Percentiles rank a stretch among this genome's conserved stretches.
These are phyloP conservation scores for Corella eumyota DNA, from an alignment of 23 tunicate species.

Conservation along the genomic window DNA sequence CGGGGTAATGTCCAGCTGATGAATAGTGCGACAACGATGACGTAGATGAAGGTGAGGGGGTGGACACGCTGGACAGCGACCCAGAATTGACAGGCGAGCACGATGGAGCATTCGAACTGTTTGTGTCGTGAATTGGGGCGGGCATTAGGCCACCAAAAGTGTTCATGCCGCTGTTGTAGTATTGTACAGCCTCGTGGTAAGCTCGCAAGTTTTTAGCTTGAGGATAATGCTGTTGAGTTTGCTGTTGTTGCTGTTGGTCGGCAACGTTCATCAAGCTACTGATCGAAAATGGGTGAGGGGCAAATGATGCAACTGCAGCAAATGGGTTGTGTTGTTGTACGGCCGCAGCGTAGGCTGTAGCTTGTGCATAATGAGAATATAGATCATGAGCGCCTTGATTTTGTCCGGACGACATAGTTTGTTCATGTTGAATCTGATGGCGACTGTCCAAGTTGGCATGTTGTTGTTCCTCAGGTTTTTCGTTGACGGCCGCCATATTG, in stretches of 20 bases:
- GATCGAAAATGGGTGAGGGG: constrained; percentile 85
- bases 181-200: constrained; percentile 85
- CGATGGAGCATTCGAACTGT: constrained; percentile 19
- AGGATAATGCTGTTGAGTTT: constrained; percentile 20
- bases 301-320: constrained; percentile 59
- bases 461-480: constrained; percentile 4
- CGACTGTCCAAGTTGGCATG: constrained; percentile 7
- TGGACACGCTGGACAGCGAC: constrained; percentile 38
- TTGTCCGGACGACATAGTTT: constrained; percentile 5
- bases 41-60: constrained; percentile 40
- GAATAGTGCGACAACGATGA: constrained; percentile 18
- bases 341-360: constrained; percentile 55
- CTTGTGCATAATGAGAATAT: constrained; percentile 57
- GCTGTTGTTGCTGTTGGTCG: constrained; percentile 51
- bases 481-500: constrained; percentile 22
- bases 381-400: constrained; percentile 22
- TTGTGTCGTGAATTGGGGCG: constrained; percentile 20
- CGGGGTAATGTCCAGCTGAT: constrained; percentile 7
- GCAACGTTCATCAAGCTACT: constrained; percentile 75
- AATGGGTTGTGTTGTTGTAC: constrained; percentile 65
- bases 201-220: constrained; percentile 74
- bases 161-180: constrained; percentile 44
- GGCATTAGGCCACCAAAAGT: constrained; percentile 16
- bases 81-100: constrained; percentile 31
- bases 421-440: constrained; percentile 13